These are phyloP conservation scores for Oryzias woworae DNA, from an alignment of 2,113 vertebrate genomes.

Conservation along the genomic window DNA sequence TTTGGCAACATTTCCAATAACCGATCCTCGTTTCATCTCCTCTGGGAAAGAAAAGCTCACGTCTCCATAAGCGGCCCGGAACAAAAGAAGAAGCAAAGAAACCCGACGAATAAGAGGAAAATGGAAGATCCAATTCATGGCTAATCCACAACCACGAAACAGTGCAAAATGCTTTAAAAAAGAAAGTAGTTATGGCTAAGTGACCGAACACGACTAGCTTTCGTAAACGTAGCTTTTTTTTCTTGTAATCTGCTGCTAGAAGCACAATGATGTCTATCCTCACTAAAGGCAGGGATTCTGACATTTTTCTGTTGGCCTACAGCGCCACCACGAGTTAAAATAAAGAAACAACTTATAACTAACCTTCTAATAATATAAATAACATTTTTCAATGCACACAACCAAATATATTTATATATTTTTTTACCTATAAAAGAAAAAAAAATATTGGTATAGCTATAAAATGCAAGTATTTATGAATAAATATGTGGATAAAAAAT, in stretches of 20 bases:
- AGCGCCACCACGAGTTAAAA: background rate
- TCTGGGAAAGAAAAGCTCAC: conserved; percentile 76
- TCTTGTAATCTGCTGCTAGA: background rate
- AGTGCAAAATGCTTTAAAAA: no score
- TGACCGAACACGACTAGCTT: background rate
- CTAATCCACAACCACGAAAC: no score
- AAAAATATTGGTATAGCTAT: no score
- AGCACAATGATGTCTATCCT: background rate
- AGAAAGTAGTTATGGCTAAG: background rate
- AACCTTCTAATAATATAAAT: no score
- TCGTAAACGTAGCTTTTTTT: no score
- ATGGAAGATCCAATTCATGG: no score
- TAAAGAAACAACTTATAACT: background rate
- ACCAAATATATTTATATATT: no score
- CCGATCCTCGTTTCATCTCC: conserved; percentile 71
- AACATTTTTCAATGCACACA: no score
- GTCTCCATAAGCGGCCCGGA: conserved; percentile 31
- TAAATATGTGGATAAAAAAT: no score
- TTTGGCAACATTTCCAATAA: conserved; percentile 47
- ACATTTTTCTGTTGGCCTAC: background rate
- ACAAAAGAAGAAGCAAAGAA: background rate
- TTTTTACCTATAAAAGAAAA: no score
- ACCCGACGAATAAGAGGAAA: background rate
- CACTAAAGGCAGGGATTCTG: background rate
- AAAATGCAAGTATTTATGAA: no score